Conservation (phyloP, 92 coral and sea anemone genomes). For the Diadumene lineata region DNA sequence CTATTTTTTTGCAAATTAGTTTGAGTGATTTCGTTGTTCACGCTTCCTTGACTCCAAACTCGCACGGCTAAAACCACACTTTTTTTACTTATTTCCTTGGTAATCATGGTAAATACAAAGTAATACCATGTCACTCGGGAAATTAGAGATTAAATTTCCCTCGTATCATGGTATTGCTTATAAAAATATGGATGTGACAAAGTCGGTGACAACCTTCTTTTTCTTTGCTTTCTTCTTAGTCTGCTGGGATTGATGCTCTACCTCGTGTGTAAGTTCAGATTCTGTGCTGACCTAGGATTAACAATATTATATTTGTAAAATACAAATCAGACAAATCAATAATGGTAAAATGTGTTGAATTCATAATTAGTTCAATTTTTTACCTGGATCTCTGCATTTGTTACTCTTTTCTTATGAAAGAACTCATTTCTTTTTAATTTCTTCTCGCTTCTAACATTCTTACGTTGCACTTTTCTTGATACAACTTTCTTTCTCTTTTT, state of each 20-base stretch:
- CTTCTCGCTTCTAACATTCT: slow-evolving; percentile 40
- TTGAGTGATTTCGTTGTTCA: no score
- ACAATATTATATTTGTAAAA: no score
- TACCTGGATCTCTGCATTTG: neutral
- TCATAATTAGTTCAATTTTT: no score
- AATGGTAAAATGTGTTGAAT: no score
- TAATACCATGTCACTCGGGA: no score
- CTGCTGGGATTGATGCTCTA: neutral
- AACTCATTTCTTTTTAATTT: slow-evolving; percentile 50
- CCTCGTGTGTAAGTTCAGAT: neutral
- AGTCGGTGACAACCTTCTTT: neutral
- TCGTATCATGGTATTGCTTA: no score
- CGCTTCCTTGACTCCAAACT: no score
- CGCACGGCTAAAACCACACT: no score
- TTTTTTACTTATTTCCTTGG: no score
- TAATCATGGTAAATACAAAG: no score
- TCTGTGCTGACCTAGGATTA: neutral
- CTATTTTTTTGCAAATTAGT: no score
- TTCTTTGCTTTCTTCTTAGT: neutral
- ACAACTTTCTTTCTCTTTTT: slow-evolving; percentile 33
- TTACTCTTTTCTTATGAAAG: slow-evolving; percentile 18
- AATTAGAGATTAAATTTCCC: no score
- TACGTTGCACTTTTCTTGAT: slow-evolving; percentile 50
- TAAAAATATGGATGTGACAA: neutral
- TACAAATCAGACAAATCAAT: neutral